phyloP scores from a whole-genome alignment of 2,888 invertebrate species.

The Ichneumoninae sp. region DNA sequence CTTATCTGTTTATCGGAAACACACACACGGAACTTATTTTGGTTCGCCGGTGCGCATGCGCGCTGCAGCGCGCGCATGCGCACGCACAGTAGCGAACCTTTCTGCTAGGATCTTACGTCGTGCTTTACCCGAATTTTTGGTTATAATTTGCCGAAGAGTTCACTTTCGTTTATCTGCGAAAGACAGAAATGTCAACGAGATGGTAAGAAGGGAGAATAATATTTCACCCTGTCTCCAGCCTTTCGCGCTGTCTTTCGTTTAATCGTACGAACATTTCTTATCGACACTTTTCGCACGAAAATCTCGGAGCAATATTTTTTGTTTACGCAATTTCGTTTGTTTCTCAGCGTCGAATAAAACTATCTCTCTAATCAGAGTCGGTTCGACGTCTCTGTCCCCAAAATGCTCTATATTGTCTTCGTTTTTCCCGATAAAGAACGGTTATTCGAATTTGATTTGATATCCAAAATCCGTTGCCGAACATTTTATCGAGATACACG shows the following conservation, averaged over 20 bases:
- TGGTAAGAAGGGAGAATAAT: constrained; percentile 68
- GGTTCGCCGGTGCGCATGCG: neutral
- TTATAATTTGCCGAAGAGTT: constrained; percentile 23
- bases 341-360: neutral
- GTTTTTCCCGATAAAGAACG: no score
- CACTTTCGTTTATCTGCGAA: neutral
- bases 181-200: constrained; percentile 74
- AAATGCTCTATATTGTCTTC: no score
- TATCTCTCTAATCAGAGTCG: neutral
- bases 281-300: neutral
- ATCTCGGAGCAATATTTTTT: neutral
- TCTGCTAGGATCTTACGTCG: constrained; percentile 11
- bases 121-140: neutral
- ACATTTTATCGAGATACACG: no score
- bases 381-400: neutral
- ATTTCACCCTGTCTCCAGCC: neutral
- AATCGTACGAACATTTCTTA: neutral
- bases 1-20: neutral
- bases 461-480: no score
- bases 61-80: constrained; percentile 11
- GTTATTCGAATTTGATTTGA: no score
- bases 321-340: neutral
- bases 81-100: neutral
- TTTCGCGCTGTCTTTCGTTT: neutral
- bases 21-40: neutral